Percentiles rank a stretch among this genome's conserved stretches.
These are phyloP conservation scores for Pavo muticus DNA, from an alignment of 2,113 vertebrate species.

Conservation along the genomic window DNA sequence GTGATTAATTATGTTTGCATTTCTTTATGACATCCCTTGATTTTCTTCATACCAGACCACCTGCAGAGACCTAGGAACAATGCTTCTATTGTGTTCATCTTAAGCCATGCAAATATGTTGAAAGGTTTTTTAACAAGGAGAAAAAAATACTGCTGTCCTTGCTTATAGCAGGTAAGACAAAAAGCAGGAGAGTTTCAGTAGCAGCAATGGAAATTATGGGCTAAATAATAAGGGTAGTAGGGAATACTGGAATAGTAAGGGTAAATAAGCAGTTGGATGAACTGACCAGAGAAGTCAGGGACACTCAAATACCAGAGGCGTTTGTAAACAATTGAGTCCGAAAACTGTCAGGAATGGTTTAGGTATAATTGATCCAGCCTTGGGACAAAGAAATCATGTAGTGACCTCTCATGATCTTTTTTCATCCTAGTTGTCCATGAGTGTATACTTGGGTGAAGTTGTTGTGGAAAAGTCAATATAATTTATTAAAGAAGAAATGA, in stretches of 20 bases:
- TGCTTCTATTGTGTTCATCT: background rate
- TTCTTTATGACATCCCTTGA: background rate
- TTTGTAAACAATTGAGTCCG: background rate
- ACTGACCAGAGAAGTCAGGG: background rate
- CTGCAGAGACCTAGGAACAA: background rate
- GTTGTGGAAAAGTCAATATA: background rate
- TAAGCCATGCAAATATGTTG: background rate
- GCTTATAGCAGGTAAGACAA: background rate
- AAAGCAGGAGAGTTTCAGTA: accelerated
- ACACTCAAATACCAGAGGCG: background rate
- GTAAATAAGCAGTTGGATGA: background rate
- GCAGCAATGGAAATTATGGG: background rate
- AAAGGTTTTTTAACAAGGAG: background rate
- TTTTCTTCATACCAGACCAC: background rate
- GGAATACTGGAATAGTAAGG: background rate
- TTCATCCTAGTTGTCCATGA: background rate
- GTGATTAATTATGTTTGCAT: background rate
- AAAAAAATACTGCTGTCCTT: background rate
- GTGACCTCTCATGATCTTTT: background rate
- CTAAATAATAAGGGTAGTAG: accelerated
- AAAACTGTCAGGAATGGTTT: background rate
- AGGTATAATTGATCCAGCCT: background rate
- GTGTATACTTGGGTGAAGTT: background rate
- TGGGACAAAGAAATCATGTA: background rate
- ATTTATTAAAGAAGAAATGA: slow-evolving; percentile 9